Base-by-base conservation (phyloP, 2,888 invertebrate genomes). In the Pterostichus madidus region DNA sequence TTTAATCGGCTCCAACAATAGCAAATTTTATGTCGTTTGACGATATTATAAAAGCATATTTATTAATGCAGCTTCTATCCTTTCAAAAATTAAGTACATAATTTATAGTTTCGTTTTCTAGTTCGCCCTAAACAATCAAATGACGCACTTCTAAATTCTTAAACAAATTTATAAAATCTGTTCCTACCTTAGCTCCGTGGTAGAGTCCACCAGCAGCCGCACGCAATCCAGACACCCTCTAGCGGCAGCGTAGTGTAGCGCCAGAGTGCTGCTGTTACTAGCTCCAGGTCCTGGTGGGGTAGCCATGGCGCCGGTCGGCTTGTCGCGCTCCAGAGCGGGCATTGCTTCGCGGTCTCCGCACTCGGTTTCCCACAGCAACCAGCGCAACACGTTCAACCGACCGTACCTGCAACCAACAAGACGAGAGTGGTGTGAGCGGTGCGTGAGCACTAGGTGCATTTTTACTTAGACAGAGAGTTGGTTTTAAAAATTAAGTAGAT, bases 171-270 rank as follows among this genome's bases (percentile, higher is more conserved):
- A 5, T 7, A 11, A 24, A 11, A 8, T 56, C 56, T 17, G 10
- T 52, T 10, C 24, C 24, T 90, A 96, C 96, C 94, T 95, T 87
- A 95, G 93, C 87, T 96, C 95, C 78, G 94, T 93, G 85, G 95
- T 93, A 76, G 96, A 94, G 89, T 95, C 95, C 49, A 96, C 94
- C 61, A 96, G 91, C 17, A 96, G 91, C 86, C 95, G 93, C 86
- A 97, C 96, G 89, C 96, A 96, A 90, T 96, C 96, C 86, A 96
- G 91, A 89, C 96, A 96, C 85, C 97, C 97, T 85, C 96, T 92
- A 83, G 96, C 96, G 39, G 96, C 95, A 11, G 97, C 97, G 90
- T 97, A 97, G 90, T 97, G 97, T 84, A 97, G 92, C 85, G 97
- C 96, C 86, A 97, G 91, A 84, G 96, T 96, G 85, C 95, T 95